Base-by-base conservation (phyloP, 1,140 invertebrate genomes). In the Drosophila lacertosa region DNA sequence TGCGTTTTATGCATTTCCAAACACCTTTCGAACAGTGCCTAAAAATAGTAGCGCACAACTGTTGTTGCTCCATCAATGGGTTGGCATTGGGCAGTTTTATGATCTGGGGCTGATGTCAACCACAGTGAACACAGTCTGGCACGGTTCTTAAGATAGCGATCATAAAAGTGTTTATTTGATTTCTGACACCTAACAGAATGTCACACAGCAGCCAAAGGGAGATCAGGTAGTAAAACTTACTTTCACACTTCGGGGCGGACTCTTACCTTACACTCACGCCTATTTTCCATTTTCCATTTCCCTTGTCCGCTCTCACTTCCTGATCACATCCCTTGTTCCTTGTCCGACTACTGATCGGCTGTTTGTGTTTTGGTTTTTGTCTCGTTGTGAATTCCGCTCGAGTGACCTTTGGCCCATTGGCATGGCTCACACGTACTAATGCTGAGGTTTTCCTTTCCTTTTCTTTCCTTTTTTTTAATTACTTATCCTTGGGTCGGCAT, bases 131-230 rank as follows among this genome's bases (percentile, higher is more conserved):
- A 74, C 45, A 54, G 64, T 7, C 39, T 42, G 71, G 58, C 54
- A 58, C 53, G 40, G 47, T 42, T 32, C 16, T 47, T 77, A 76
- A 76, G 59, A 64, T 18, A 59, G 13, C 62, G 80, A 71, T 64
- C 60, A 60, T 86, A 88, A 86, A 86, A 68, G 77, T 86, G 82
- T 86, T 86, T 86, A 77, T 77, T 88, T 60, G 80, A 84, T 84
- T 76, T 72, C 24, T 10, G 58, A 88, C 81, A 88, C 69, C 39
- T 20, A 37, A 67, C 54, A 60, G 35, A 33, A n/a, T n/a, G 42
- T 24, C 44, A 24, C 22, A 10, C 16, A 47, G 29, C 5, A 9
- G 16, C 29, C 47, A 39, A 40, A 53, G 59, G 24, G 40, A 50
- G 45, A 59, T 42, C 82, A 86, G 82, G 82, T 86, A 86, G 70